Conservation (phyloP, 2,113 vertebrate genomes). For the Crotophaga sulcirostris region DNA sequence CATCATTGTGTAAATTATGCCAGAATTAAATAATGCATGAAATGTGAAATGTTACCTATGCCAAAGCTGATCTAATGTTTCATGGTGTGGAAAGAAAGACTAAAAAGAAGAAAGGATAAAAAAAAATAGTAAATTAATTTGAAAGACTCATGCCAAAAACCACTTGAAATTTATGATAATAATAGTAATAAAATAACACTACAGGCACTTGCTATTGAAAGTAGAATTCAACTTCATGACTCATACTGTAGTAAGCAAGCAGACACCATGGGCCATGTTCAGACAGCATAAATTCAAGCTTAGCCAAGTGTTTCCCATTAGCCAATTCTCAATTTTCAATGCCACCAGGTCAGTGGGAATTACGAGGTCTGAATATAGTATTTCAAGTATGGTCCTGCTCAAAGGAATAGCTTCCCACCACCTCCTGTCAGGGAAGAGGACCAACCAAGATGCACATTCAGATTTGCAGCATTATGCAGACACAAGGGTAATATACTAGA, state of each 20-base stretch:
- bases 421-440: background rate
- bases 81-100: background rate
- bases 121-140: background rate
- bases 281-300: constrained; percentile 19
- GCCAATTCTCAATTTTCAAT: background rate
- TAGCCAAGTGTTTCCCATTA: background rate
- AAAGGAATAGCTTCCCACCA: background rate
- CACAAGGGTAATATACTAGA: background rate
- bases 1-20: constrained; percentile 2
- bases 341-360: background rate
- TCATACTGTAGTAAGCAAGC: background rate
- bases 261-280: background rate
- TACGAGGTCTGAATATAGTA: background rate
- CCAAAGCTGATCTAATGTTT: constrained; percentile 42
- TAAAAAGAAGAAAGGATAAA: background rate
- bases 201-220: background rate
- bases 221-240: constrained; percentile 14
- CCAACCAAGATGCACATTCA: accelerated
- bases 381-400: background rate
- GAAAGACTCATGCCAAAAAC: background rate
- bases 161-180: background rate
- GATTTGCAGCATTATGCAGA: background rate
- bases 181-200: background rate
- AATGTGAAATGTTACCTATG: background rate
- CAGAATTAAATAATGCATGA: constrained; percentile 50